Evolutionary conservation across 2,797 vertebrate species (phyloP), one percentile per base, ranked within the genome.

Genomic region (Danio tinwini): DNA sequence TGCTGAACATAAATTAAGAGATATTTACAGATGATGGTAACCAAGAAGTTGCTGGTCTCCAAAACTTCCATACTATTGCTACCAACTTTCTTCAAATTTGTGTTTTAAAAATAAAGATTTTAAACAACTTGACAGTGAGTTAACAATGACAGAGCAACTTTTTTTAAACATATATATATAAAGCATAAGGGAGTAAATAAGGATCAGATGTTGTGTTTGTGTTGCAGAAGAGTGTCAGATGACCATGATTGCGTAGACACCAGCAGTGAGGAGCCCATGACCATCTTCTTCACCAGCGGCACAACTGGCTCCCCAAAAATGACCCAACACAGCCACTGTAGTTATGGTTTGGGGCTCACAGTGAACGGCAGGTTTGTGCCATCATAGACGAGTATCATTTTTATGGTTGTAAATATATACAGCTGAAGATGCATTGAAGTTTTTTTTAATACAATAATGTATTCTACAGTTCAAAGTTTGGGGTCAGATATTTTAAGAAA

Each of bases 281-380:
- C 91, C 55, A 94, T 95, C 85, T 96, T 90, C 87, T 96, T 95
- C 71, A 96, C 94, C 81, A 96, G 95, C 29, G 94, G 95, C 29
- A 95, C 93, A 40, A 94, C 92, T 0, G 94, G 94, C 0, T 85
- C 88, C 50, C 95, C 95, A 11, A 95, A 95, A 86, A 95, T 95
- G 94, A 86, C 92, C 0, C 91, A 92, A 80, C 95, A 95, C 76
- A 95, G 90, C 40, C 93, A 95, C 56, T 85, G 91, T 87, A 94
- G 94, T 84, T 94, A 86, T 14, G 93, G 94, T 6, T 79, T 95
- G 37, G 94, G 95, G 40, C 88, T 94, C 8, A 89, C 89, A 13
- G 78, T 93, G 74, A 94, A 90, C 29, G 94, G 91, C 88, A 95
- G 91, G 95, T 85, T n/a, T 64, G 78, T 29, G 21, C 47, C 9